phyloP scores from a whole-genome alignment of 2,888 invertebrate genomes.

The Hirtodrosophila cameraria region DNA sequence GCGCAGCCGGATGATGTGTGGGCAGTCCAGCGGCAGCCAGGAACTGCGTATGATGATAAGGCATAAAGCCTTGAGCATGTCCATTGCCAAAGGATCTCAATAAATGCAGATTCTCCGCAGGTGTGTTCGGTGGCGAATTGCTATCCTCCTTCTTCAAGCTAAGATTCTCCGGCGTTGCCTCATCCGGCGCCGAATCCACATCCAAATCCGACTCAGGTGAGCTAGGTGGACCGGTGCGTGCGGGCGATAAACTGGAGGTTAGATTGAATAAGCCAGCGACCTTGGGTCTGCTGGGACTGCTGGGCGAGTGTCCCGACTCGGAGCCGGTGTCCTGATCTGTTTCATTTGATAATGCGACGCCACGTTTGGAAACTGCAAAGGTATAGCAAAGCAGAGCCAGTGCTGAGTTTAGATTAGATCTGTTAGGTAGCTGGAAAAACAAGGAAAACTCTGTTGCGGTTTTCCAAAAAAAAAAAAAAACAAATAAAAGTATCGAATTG shows the following conservation, averaged over 20 bases:
- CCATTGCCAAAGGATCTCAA: conserved; percentile 81
- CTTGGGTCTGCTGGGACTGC: conserved; percentile 82
- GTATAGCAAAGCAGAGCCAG: neutral
- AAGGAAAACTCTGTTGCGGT: conserved; percentile 63
- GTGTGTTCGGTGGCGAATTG: conserved; percentile 84
- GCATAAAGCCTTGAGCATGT: conserved; percentile 84
- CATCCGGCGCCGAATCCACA: conserved; percentile 84
- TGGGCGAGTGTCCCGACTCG: conserved; percentile 83
- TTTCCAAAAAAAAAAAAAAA: conserved; percentile 56
- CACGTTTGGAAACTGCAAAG: conserved; percentile 83
- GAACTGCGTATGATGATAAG: conserved; percentile 84
- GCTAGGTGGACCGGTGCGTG: conserved; percentile 84
- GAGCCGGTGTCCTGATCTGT: conserved; percentile 84
- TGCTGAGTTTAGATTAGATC: conserved; percentile 16
- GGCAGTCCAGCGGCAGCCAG: conserved; percentile 77
- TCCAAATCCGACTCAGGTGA: conserved; percentile 84
- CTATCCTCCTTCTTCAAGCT: conserved; percentile 89
- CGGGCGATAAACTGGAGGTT: conserved; percentile 82
- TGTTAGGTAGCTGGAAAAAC: conserved; percentile 40
- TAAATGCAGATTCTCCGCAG: conserved; percentile 82
- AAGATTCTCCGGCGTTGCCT: conserved; percentile 91
- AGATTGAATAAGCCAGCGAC: conserved; percentile 76
- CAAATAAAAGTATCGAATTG: conserved; percentile 76
- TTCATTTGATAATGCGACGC: conserved; percentile 83
- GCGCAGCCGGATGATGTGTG: conserved; percentile 71